Base-by-base conservation (phyloP, 2,113 vertebrate genomes). In the Scalopus aquaticus region DNA sequence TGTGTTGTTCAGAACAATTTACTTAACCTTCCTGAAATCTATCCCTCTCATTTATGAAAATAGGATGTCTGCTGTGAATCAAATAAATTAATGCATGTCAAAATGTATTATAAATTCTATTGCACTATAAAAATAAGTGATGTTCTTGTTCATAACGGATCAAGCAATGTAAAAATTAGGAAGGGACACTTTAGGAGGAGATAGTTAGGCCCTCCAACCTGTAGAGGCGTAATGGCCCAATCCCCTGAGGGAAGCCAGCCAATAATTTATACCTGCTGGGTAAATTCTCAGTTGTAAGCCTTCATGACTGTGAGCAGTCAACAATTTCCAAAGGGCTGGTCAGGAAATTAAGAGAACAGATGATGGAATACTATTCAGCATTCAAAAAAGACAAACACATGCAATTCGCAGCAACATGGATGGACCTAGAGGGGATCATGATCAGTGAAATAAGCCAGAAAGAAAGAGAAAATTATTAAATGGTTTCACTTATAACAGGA, bases 301-400 rank as follows among this genome's bases (percentile, higher is more conserved):
- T 91, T 83, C 87, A 79, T 37, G 22, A 90, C 37, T 65, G 30
- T 67, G 73, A 93, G 60, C 12, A 65, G 67, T 89, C 72, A 92
- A 87, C 65, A 89, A 39, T 94, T 95, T 92, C 62, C 22, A 39
- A 81, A 80, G 49, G 44, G 12, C 67, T 93, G 76, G 70, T 84
- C 67, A 78, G 62, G 69, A 96, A 97, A 93, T 92, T 93, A 95
- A 93, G 79, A 95, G 69, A 85, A 64, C 24, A 90, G 60, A 96
- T 96, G 90, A n/a, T n/a, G n/a, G n/a, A n/a, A n/a, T n/a, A n/a
- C n/a, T n/a, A n/a, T n/a, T n/a, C n/a, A n/a, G n/a, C n/a, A n/a
- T n/a, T n/a, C n/a, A n/a, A n/a, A n/a, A n/a, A n/a, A n/a, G n/a
- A n/a, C n/a, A n/a, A n/a, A n/a, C n/a, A n/a, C n/a, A n/a, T n/a